Percentiles rank a stretch among this genome's conserved stretches.
These are phyloP conservation scores for Drosophila erecta DNA, from an alignment of 1,140 invertebrate species.

Conservation along the genomic window DNA sequence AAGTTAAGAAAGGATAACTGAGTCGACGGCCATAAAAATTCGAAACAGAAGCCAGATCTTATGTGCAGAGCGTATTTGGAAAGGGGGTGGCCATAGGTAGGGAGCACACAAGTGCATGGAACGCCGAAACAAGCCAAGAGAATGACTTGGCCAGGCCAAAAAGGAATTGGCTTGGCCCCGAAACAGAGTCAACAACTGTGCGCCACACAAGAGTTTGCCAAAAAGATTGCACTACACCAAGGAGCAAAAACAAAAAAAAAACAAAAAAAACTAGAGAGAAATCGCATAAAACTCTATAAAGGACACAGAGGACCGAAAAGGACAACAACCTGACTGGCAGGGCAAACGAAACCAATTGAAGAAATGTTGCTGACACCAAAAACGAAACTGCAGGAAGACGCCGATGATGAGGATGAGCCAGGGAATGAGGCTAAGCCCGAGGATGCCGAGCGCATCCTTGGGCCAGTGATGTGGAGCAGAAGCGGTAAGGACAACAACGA, in stretches of 20 bases:
- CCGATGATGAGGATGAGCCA: slow-evolving; percentile 34
- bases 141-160: slow-evolving; percentile 57
- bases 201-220: slow-evolving; percentile 50
- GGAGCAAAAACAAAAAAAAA: background rate
- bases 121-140: slow-evolving; percentile 64
- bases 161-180: slow-evolving; percentile 69
- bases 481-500: slow-evolving; percentile 60
- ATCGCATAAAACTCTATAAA: slow-evolving; percentile 45
- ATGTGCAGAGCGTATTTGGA: slow-evolving; percentile 28
- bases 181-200: slow-evolving; percentile 78
- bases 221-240: slow-evolving; percentile 39
- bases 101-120: slow-evolving; percentile 64
- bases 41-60: slow-evolving; percentile 64
- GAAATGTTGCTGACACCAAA: slow-evolving; percentile 78
- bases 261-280: slow-evolving; percentile 11
- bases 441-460: slow-evolving; percentile 16
- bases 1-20: slow-evolving; percentile 16
- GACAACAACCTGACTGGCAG: slow-evolving; percentile 9
- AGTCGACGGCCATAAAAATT: slow-evolving; percentile 71
- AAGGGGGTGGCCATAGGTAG: background rate
- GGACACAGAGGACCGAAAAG: slow-evolving; percentile 36
- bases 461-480: background rate
- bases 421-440: slow-evolving; percentile 46
- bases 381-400: slow-evolving; percentile 66
- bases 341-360: slow-evolving; percentile 77